Conservation (phyloP, 1,140 invertebrate genomes). For the Pseudomyrmex dendroicus region DNA sequence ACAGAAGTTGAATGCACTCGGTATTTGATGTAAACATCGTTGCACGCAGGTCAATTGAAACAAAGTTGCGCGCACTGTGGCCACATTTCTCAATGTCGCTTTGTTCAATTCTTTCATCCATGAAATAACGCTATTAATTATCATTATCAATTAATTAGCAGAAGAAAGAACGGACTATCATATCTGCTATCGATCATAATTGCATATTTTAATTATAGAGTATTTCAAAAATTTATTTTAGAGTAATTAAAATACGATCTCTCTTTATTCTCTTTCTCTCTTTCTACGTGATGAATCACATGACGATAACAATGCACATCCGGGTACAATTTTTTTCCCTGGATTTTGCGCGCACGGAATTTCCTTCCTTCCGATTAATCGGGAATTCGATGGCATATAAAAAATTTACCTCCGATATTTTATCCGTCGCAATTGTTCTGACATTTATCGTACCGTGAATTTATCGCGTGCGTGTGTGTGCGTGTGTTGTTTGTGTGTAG, state of each 20-base stretch:
- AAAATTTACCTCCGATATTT: constrained; percentile 9
- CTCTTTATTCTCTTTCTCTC: no score
- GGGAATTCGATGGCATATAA: background rate
- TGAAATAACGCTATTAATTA: background rate
- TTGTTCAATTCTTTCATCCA: background rate
- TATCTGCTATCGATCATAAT: background rate
- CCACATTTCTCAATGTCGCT: background rate
- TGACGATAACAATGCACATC: background rate
- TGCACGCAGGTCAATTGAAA: no score
- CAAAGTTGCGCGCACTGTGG: no score
- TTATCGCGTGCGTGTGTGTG: background rate
- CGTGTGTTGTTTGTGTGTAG: background rate
- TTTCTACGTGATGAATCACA: background rate
- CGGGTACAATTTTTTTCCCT: background rate
- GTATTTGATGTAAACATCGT: constrained; percentile 1
- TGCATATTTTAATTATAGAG: background rate
- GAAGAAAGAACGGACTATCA: background rate
- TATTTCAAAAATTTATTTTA: background rate
- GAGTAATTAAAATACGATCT: background rate
- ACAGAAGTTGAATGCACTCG: background rate
- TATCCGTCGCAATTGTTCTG: constrained; percentile 9
- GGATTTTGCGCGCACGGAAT: background rate
- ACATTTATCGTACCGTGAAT: constrained; percentile 4
- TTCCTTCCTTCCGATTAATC: background rate
- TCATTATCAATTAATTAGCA: background rate